Percentiles rank a stretch among this genome's conserved stretches.
These are phyloP conservation scores for Stenichneumon culpator DNA, from an alignment of 2,888 invertebrate genomes.

Conservation along the genomic window DNA sequence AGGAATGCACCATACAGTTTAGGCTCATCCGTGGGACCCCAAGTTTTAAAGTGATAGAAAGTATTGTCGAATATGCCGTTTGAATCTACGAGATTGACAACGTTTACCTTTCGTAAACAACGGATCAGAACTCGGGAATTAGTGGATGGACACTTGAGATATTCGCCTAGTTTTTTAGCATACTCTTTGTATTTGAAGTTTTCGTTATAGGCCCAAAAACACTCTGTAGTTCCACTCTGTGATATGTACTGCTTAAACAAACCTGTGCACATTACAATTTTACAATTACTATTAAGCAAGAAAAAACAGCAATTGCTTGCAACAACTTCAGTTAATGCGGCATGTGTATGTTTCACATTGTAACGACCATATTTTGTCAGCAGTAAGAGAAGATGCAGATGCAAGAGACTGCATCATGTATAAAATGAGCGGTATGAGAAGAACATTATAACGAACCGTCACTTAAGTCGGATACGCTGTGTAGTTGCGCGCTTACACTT, in stretches of 20 bases:
- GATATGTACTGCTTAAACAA: conserved; percentile 68
- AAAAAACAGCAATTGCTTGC: too few species aligned
- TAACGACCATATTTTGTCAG: too few species aligned
- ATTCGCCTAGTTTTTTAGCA: conserved; percentile 46
- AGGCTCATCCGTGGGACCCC: conserved; percentile 66
- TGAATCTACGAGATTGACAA: conserved; percentile 11
- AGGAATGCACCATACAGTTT: conserved; percentile 62
- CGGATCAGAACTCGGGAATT: conserved; percentile 55
- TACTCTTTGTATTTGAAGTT: conserved; percentile 37
- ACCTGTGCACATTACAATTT: conserved; percentile 52
- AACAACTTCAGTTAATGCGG: too few species aligned
- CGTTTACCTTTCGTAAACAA: conserved; percentile 61
- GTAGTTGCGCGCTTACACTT: conserved; percentile 57
- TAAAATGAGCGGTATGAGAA: neutral
- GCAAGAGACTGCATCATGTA: too few species aligned
- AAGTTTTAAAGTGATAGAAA: conserved; percentile 13
- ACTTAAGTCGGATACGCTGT: conserved; percentile 46
- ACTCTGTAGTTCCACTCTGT: conserved; percentile 64
- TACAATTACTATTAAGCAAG: neutral
- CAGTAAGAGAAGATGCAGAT: too few species aligned
- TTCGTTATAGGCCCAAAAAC: conserved; percentile 38
- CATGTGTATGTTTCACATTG: too few species aligned
- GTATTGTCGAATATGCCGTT: conserved; percentile 19
- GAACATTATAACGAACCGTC: conserved; percentile 13
- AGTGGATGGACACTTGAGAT: conserved; percentile 54